Conservation (phyloP, 2,113 vertebrate genomes). For the Antechinus stuartii region DNA sequence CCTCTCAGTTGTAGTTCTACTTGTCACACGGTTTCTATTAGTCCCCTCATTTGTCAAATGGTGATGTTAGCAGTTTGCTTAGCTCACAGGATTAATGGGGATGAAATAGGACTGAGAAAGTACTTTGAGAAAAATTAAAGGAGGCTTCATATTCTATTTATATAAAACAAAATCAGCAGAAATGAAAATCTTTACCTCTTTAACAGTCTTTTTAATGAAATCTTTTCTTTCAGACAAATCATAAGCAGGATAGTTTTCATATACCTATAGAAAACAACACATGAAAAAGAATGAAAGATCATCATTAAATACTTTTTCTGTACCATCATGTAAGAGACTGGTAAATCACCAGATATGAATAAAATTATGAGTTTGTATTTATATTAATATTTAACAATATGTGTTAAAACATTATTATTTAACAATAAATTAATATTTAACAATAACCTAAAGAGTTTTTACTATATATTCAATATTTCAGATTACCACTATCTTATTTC, state of each 20-base stretch:
- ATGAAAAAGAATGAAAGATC: conserved; percentile 6
- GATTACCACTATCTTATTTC: neutral
- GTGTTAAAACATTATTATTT: too few species aligned
- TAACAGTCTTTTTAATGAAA: conserved; percentile 95
- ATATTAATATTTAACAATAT: neutral
- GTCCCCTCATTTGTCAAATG: neutral
- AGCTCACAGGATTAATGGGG: neutral
- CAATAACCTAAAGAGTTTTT: neutral
- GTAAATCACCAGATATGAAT: neutral
- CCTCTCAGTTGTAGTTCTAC: neutral
- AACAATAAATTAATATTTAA: neutral
- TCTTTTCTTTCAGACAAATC: conserved; percentile 93
- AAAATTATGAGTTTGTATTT: neutral
- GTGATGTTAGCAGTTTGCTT: neutral
- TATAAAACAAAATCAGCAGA: conserved; percentile 50
- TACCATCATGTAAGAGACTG: neutral
- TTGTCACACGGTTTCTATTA: neutral
- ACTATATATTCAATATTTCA: neutral
- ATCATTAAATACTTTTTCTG: neutral
- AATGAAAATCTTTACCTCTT: conserved; percentile 88
- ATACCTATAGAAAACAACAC: conserved; percentile 87
- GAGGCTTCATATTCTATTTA: neutral
- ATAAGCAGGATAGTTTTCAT: conserved; percentile 92
- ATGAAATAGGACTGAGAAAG: neutral
- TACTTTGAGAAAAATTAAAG: neutral